A percentile compares a stretch with the other conserved stretches of the same genome.
Evolutionary conservation across 2,888 invertebrate genomes (phyloP).

Genomic region (Melinaea marsaeus): DNA sequence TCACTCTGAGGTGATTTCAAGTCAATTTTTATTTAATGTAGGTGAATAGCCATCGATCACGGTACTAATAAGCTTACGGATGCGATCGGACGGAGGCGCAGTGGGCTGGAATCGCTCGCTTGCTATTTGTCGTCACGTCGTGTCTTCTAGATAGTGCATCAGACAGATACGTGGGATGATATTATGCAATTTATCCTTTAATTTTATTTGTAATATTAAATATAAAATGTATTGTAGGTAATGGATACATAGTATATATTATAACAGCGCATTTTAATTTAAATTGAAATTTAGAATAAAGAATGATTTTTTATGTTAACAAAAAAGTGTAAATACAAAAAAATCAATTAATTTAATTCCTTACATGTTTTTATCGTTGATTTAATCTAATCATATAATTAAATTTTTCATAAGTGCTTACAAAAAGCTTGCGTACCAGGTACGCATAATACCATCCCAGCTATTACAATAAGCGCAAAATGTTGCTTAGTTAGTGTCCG

Average conservation of each 20-base stretch:
- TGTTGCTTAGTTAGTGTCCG: slow-evolving; percentile 27
- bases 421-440: slow-evolving; percentile 12
- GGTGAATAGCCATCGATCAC: slow-evolving; percentile 31
- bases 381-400: neutral
- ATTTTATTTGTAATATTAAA: slow-evolving; percentile 2
- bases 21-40: slow-evolving; percentile 12
- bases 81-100: slow-evolving; percentile 43
- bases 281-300: too few species aligned
- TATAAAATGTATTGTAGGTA: neutral
- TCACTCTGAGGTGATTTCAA: neutral
- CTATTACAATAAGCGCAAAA: slow-evolving; percentile 26
- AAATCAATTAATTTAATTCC: too few species aligned
- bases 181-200: slow-evolving; percentile 28
- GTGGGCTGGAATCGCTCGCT: slow-evolving; percentile 46
- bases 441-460: slow-evolving; percentile 41
- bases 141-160: slow-evolving; percentile 46
- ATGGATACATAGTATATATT: too few species aligned
- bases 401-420: neutral
- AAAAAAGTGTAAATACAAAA: too few species aligned
- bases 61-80: slow-evolving; percentile 40
- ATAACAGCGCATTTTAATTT: too few species aligned
- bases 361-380: neutral
- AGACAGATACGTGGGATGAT: slow-evolving; percentile 41
- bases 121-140: slow-evolving; percentile 60
- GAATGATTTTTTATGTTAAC: too few species aligned